phyloP scores from a whole-genome alignment of 1,140 invertebrate species.

The Drosophila ogumai region DNA sequence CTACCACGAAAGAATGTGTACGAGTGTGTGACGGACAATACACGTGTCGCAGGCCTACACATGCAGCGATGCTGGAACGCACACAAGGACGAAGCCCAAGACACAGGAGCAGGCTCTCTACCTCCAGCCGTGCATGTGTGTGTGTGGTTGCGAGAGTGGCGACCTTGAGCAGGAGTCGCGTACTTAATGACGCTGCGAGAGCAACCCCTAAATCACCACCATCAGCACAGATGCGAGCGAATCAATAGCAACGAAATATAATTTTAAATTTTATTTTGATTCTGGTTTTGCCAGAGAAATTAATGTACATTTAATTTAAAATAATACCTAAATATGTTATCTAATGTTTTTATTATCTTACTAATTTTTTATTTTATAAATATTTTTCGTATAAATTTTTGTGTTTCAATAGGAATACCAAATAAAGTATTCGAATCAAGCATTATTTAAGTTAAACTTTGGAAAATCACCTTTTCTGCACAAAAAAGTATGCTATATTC shows the following conservation, averaged over 20 bases:
- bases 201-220: conserved; percentile 59
- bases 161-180: conserved; percentile 63
- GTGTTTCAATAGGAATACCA: too few species aligned
- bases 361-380: too few species aligned
- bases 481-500: not conserved
- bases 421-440: too few species aligned
- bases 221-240: not conserved
- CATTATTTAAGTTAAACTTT: rapidly evolving
- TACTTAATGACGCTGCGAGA: conserved; percentile 13
- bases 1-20: conserved; percentile 84
- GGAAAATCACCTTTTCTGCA: not conserved
- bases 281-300: not conserved
- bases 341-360: too few species aligned
- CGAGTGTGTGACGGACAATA: conserved; percentile 69
- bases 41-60: conserved; percentile 44
- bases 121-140: not conserved
- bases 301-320: too few species aligned
- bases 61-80: conserved; percentile 34
- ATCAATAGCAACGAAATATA: not conserved
- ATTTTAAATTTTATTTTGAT: rapidly evolving
- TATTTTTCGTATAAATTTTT: too few species aligned
- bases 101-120: conserved; percentile 20
- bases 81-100: conserved; percentile 25
- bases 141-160: conserved; percentile 1
- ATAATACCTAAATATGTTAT: too few species aligned